These are phyloP conservation scores for Luperina testacea DNA, from an alignment of 2,888 invertebrate genomes.

Conservation along the genomic window DNA sequence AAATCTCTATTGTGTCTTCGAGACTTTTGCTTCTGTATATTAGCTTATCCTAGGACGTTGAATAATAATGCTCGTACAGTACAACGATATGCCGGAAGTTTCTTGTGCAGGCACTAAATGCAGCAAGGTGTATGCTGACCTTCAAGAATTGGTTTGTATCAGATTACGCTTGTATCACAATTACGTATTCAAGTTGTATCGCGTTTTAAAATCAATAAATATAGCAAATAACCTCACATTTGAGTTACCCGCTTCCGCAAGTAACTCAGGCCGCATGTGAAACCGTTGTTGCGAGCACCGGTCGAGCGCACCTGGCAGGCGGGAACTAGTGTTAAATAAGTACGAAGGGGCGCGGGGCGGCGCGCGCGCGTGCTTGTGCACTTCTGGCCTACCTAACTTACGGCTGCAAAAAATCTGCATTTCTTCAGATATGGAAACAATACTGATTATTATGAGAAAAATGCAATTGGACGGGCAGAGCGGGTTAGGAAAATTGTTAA, in stretches of 20 bases:
- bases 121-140: neutral
- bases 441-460: neutral
- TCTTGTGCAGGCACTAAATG: neutral
- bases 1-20: neutral
- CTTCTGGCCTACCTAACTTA: neutral
- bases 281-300: constrained; percentile 31
- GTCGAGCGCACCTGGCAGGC: constrained; percentile 56
- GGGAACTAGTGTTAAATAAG: constrained; percentile 60
- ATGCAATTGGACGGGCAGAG: neutral
- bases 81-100: neutral
- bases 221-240: constrained; percentile 12
- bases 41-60: neutral
- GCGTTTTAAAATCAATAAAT: neutral
- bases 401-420: neutral
- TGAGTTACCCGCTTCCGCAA: constrained; percentile 17
- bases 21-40: neutral
- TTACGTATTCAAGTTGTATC: neutral
- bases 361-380: neutral
- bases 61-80: neutral
- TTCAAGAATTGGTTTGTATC: neutral
- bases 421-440: neutral
- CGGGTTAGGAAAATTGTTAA: neutral
- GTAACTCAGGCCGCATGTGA: neutral
- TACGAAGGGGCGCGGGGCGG: constrained; percentile 24
- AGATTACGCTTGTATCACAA: too few species aligned